These are phyloP conservation scores for Antheraea pernyi DNA, from an alignment of 1,140 invertebrate species.

Conservation along the genomic window DNA sequence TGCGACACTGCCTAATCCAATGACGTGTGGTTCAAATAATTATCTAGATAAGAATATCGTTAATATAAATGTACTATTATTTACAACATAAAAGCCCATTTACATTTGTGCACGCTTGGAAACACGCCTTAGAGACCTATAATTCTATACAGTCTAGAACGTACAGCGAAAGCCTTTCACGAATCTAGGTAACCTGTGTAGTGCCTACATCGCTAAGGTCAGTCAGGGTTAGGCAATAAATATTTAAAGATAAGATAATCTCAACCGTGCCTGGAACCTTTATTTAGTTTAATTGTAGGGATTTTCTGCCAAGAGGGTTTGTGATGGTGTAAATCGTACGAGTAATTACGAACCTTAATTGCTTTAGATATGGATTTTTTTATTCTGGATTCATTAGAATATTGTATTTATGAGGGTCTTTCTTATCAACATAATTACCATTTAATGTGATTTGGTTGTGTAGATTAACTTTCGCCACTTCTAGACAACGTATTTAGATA, in stretches of 20 bases:
- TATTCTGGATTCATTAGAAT: background rate
- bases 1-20: no score
- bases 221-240: constrained; percentile 16
- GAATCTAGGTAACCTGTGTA: constrained; percentile 5
- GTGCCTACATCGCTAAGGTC: constrained; percentile 13
- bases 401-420: no score
- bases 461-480: no score
- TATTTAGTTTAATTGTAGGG: constrained; percentile 1
- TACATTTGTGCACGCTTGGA: constrained; percentile 5
- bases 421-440: no score
- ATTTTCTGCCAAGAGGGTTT: background rate
- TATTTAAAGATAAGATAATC: constrained; percentile 20
- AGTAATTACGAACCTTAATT: background rate
- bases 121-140: constrained; percentile 16
- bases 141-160: constrained; percentile 5
- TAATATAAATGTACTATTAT: background rate
- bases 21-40: no score
- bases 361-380: background rate
- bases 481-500: no score
- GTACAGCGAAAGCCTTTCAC: constrained; percentile 21
- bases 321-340: background rate
- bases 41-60: background rate
- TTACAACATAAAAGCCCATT: constrained; percentile 9
- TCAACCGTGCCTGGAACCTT: background rate
- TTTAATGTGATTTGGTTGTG: no score